Evolutionary conservation across 2,113 vertebrate genomes (phyloP), one percentile per base, ranked within the genome.

Genomic region (Crotalus helleri): DNA sequence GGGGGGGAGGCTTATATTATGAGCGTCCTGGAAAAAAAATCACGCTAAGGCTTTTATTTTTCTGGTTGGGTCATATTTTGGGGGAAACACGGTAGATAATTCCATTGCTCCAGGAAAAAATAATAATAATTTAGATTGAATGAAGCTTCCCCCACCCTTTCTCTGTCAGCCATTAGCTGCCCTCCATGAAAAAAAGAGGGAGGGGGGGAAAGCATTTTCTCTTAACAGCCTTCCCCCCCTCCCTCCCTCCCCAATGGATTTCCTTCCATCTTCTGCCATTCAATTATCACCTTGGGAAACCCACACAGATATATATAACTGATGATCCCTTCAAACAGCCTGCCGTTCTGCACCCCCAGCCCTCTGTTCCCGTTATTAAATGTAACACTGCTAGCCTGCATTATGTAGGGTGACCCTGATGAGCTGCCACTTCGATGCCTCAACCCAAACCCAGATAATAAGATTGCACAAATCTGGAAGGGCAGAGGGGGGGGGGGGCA

Each of bases 391-490:
- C 97, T 93, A 15, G 93, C 96, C 97, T 97, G 91, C 97, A 95
- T 98, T 98, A 98, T 97, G 97, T 96, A 94, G 97, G 97, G 97
- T 97, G 97, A 98, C 97, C 98, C 97, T 98, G 98, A 95, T 55
- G 91, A 39, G 92, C 94, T 98, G 98, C 97, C 96, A 96, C 96
- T 98, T 96, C 96, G 97, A 97, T 96, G 96, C 92, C 90, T 96
- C 95, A 96, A 96, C 94, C 91, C 93, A 96, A n/a, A n/a, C n/a
- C n/a, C n/a, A n/a, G 97, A 97, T 97, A 97, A 97, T 97, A 96
- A 97, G 97, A 97, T 97, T 95, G 97, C 94, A 96, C 97, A 39
- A 96, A 95, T 95, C 97, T 98, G 95, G 97, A 97, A 97, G 96
- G 97, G 94, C 97, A 95, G 92, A 98, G 97, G 94, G 91, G 97